phyloP scores from a whole-genome alignment of 2,113 vertebrate species.

The Clarias batrachus region DNA sequence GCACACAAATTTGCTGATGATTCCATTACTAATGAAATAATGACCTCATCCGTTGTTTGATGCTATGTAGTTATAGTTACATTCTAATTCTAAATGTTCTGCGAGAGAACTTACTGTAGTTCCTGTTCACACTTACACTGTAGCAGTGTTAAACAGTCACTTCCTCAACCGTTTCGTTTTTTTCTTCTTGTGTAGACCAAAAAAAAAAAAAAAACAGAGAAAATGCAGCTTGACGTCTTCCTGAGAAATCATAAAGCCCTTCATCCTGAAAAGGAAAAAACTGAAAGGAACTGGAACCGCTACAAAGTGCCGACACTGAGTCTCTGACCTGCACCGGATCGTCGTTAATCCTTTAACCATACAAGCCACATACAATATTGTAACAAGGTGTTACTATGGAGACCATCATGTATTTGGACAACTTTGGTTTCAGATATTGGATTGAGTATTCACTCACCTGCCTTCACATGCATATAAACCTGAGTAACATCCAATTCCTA shows the following conservation, averaged over 20 bases:
- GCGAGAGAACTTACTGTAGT: not conserved
- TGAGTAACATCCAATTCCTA: too few species aligned
- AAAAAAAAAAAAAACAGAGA: not conserved
- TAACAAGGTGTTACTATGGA: not conserved
- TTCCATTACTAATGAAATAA: not conserved
- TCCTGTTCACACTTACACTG: not conserved
- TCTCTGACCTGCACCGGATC: not conserved
- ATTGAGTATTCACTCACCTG: too few species aligned
- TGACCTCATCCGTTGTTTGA: not conserved
- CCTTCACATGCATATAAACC: too few species aligned
- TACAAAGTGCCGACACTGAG: not conserved
- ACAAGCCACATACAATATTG: not conserved
- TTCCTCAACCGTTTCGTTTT: not conserved
- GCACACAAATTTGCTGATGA: not conserved
- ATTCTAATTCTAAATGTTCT: not conserved
- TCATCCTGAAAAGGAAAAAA: not conserved
- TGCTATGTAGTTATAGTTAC: not conserved
- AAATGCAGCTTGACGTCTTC: not conserved
- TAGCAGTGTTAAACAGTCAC: not conserved
- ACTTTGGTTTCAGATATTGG: too few species aligned
- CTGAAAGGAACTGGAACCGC: not conserved
- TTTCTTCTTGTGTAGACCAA: not conserved
- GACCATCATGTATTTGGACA: not conserved
- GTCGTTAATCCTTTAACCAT: not conserved
- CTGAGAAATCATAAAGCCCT: not conserved